Evolutionary conservation across 2,797 vertebrate species (phyloP).

Genomic region (Diceros bicornis): DNA sequence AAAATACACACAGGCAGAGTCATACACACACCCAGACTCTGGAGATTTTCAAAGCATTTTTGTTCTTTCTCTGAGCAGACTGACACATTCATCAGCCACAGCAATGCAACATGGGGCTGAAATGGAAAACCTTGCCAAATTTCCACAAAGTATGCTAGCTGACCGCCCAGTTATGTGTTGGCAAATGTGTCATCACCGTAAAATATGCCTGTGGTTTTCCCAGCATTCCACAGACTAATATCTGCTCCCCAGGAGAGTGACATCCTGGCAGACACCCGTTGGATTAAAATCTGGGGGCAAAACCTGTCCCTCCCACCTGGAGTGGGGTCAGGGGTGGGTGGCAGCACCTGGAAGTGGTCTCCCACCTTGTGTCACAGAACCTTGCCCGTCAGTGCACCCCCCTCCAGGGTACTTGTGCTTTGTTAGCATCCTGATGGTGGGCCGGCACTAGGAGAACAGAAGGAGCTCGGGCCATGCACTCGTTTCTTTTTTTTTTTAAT

Average conservation of each 20-base stretch:
- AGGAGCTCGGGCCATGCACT: conserved; percentile 8
- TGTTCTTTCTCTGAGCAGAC: neutral
- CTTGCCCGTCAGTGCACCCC: neutral
- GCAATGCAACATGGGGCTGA: fast-evolving
- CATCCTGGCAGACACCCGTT: neutral
- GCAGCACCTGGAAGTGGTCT: conserved; percentile 18
- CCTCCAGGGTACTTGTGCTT: conserved; percentile 83
- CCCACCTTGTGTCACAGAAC: neutral
- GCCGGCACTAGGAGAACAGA: neutral
- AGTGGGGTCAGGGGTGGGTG: neutral
- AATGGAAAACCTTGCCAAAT: neutral
- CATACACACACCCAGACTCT: neutral
- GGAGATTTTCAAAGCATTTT: neutral
- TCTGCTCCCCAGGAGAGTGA: neutral
- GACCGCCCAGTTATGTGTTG: neutral
- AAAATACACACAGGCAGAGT: conserved; percentile 37
- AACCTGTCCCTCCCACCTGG: neutral
- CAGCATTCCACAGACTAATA: neutral
- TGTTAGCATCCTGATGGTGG: conserved; percentile 68
- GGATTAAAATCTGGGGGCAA: neutral
- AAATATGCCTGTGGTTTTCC: neutral
- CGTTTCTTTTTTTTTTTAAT: neutral
- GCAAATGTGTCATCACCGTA: neutral
- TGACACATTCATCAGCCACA: neutral
- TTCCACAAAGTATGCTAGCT: conserved; percentile 63